Conservation (phyloP, 2,888 invertebrate species). For the Orthosia gracilis region DNA sequence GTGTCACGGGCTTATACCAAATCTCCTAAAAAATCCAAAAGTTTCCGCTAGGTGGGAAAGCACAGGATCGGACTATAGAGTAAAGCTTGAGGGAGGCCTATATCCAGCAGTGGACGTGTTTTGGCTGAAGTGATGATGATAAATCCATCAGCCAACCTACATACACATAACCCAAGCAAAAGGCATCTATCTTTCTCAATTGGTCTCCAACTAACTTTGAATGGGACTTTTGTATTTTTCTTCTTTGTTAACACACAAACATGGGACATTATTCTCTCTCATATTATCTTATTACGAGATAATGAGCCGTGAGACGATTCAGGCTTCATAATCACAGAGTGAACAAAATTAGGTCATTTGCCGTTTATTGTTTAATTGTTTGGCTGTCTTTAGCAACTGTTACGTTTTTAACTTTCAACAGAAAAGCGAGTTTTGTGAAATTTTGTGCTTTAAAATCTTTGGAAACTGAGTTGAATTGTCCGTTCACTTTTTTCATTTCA, state of each 20-base stretch:
- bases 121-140: too few species aligned
- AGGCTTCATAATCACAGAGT: conserved; percentile 26
- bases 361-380: conserved; percentile 39
- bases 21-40: too few species aligned
- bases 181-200: too few species aligned
- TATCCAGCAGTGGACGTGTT: too few species aligned
- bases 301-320: conserved; percentile 51
- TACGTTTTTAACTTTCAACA: conserved; percentile 25
- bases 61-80: too few species aligned
- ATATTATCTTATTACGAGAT: conserved; percentile 51
- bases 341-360: conserved; percentile 46
- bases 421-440: not conserved
- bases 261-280: conserved; percentile 44
- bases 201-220: too few species aligned
- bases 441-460: not conserved
- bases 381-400: conserved; percentile 17
- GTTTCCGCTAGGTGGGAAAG: too few species aligned
- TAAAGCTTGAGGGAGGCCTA: too few species aligned
- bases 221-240: not conserved
- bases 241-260: conserved; percentile 11
- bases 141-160: too few species aligned
- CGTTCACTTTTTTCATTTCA: too few species aligned
- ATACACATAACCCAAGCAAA: too few species aligned
- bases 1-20: too few species aligned
- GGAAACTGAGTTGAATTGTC: not conserved